Evolutionary conservation across 2,797 vertebrate species (phyloP), one percentile per base, ranked within the genome.

Genomic region (Falco peregrinus): DNA sequence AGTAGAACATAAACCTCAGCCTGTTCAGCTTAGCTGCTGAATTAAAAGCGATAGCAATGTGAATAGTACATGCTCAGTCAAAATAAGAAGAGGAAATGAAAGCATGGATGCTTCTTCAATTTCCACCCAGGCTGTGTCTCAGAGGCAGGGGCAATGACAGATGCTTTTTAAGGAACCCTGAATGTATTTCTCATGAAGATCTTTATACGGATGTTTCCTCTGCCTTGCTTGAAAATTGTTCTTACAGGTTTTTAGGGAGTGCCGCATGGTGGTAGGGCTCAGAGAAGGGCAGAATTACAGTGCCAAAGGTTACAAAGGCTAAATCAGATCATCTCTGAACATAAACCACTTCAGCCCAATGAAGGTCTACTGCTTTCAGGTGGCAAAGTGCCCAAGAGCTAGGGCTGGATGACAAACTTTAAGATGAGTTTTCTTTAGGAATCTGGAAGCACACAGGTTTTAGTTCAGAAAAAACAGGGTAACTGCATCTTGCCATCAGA

Each of bases 1-100:
- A 91, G 67, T 43, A 87, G 87, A 39, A 93, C 56, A n/a, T 57
- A 77, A 93, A 80, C 35, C 67, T 78, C 60, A 56, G n/a, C 45
- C 35, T 87, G 24, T 73, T 75, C 53, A 60, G 43, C 18, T 69
- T 50, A 24, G 39, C 5, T 0, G 0, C 20, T 73, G 83, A 93
- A 84, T 53, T 73, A 82, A 90, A 95, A 95, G 64, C n/a, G 47
- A 19, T 7, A 73, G 35, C 48, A 16, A 60, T 39, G 35, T 67
- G 48, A 68, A 57, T 29, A 65, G 16, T 54, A 77, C 7, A 20
- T 6, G 2, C 48, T 79, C 53, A 78, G 39, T 37, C 79, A 77
- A 87, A 95, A 53, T 16, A 11, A 60, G 75, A 89, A 61, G 47
- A 43, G 24, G 43, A 84, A 89, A 74, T 69, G 6, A 69, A 89